Conservation (phyloP, 2,797 vertebrate genomes). For the Sebastes nivosus region DNA sequence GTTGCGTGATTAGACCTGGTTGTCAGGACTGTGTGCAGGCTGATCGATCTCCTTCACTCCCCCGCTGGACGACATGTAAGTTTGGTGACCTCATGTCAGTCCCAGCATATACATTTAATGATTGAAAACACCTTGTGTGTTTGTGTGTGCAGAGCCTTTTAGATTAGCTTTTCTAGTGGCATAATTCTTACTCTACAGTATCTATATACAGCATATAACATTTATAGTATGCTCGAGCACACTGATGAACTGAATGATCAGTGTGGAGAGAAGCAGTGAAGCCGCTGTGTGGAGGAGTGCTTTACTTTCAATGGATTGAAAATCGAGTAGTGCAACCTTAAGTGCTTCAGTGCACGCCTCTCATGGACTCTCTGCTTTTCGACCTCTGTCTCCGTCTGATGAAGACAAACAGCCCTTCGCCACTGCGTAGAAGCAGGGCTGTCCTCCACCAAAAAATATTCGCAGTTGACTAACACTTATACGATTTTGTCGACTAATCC, state of each 20-base stretch:
- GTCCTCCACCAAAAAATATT: too few relatives aligned
- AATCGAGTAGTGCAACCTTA: conserved; percentile 44
- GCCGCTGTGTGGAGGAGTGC: background rate
- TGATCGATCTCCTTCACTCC: background rate
- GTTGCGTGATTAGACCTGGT: background rate
- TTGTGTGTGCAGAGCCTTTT: background rate
- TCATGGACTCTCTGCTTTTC: conserved; percentile 46
- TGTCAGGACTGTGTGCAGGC: background rate
- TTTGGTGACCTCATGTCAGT: background rate
- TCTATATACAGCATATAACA: conserved; percentile 5
- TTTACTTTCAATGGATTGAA: conserved; percentile 51
- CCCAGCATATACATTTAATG: background rate
- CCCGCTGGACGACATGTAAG: background rate
- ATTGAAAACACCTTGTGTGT: background rate
- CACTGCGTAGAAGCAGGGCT: background rate
- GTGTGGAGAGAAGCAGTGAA: conserved; percentile 10
- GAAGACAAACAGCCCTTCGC: conserved; percentile 61
- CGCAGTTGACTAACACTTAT: too few relatives aligned
- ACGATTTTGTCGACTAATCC: too few relatives aligned
- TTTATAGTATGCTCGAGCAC: background rate
- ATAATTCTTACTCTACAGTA: background rate
- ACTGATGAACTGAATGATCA: background rate
- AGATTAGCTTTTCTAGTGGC: background rate
- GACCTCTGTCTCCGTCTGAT: conserved; percentile 55
- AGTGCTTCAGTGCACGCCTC: conserved; percentile 44